These are phyloP conservation scores for Frieseomelitta varia DNA, from an alignment of 1,140 invertebrate species.

Conservation along the genomic window DNA sequence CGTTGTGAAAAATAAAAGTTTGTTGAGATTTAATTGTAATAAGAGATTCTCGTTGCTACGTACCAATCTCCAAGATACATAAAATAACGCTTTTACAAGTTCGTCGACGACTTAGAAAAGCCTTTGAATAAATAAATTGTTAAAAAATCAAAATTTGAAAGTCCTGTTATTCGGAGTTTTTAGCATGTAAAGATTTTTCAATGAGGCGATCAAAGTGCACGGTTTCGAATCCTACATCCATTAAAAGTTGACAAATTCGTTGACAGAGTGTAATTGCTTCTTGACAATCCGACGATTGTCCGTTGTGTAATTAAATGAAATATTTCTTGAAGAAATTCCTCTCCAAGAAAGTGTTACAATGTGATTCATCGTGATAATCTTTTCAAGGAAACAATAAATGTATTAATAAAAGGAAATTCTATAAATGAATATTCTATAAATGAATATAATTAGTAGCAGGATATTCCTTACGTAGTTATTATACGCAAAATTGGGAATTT, in stretches of 20 bases:
- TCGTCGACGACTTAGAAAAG: neutral
- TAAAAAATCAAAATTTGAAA: neutral
- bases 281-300: conserved; percentile 2
- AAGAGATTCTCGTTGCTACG: neutral
- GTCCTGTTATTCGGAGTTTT: neutral
- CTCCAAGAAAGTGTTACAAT: neutral
- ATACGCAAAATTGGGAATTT: neutral
- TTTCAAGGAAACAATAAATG: conserved; percentile 1
- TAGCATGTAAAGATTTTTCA: neutral
- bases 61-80: neutral
- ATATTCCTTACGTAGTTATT: neutral
- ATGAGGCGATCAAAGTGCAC: conserved; percentile 9
- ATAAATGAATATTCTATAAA: neutral
- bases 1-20: neutral
- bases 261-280: neutral
- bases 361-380: conserved; percentile 24
- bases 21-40: neutral
- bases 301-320: neutral
- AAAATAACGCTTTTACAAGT: neutral
- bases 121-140: neutral
- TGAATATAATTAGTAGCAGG: neutral
- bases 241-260: neutral
- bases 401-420: neutral
- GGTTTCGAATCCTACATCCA: conserved; percentile 18
- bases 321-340: neutral